Percentiles rank a stretch among this genome's conserved stretches.
phyloP scores from a whole-genome alignment of 2,797 vertebrate species.

The Aratinga solstitialis region DNA sequence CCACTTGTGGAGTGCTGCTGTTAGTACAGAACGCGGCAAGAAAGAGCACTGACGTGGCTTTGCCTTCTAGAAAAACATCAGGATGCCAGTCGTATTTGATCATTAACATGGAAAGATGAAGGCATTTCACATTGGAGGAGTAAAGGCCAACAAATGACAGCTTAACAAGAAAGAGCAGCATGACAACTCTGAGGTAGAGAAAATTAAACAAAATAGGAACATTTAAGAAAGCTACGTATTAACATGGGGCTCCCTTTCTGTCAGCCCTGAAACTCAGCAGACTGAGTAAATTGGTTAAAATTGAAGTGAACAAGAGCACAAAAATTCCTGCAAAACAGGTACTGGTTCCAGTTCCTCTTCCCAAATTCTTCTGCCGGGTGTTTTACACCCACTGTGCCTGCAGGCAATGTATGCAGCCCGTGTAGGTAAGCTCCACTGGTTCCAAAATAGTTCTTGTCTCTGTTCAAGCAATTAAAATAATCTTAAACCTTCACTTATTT shows the following conservation, averaged over 20 bases:
- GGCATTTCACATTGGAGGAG: background rate
- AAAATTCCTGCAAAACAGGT: background rate
- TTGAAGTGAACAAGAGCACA: background rate
- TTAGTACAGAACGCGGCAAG: background rate
- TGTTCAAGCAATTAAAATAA: background rate
- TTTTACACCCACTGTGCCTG: background rate
- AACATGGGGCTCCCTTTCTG: background rate
- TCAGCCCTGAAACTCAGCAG: background rate
- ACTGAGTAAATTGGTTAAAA: background rate
- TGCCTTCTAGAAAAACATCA: background rate
- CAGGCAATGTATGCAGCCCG: background rate
- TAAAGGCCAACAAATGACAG: background rate
- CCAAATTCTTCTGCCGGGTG: background rate
- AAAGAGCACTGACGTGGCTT: background rate
- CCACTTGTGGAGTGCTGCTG: rapidly evolving
- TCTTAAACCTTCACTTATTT: background rate
- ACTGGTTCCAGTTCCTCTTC: background rate
- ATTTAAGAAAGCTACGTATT: background rate
- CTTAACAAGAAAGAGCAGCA: background rate
- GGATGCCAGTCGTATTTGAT: background rate
- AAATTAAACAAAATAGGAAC: background rate
- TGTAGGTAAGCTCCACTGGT: background rate
- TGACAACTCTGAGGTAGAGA: background rate
- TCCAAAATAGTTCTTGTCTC: background rate
- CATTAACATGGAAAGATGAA: background rate